These are phyloP conservation scores for Ceramica pisi DNA, from an alignment of 2,888 invertebrate species.

Conservation along the genomic window DNA sequence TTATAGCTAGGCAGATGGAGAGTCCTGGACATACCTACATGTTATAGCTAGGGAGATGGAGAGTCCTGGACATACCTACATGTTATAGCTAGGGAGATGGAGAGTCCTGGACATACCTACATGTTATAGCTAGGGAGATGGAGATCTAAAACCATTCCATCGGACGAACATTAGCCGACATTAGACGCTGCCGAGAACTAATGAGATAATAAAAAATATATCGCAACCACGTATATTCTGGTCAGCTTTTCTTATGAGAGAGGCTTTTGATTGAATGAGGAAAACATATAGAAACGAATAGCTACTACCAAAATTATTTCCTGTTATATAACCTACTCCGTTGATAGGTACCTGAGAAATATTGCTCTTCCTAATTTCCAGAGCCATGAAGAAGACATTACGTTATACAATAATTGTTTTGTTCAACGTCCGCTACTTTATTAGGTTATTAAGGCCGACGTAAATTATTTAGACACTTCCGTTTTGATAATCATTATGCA, in stretches of 20 bases:
- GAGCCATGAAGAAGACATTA: constrained; percentile 42
- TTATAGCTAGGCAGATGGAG: too few relatives aligned
- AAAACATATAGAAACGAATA: constrained; percentile 54
- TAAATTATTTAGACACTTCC: constrained; percentile 21
- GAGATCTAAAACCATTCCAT: too few relatives aligned
- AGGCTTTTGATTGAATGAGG: constrained; percentile 54
- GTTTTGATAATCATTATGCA: constrained; percentile 4
- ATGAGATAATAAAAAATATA: constrained; percentile 46
- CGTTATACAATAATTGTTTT: constrained; percentile 26
- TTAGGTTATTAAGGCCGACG: constrained; percentile 18
- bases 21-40: background rate
- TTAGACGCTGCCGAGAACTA: constrained; percentile 28
- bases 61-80: background rate
- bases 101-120: background rate
- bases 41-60: background rate
- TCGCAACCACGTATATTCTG: constrained; percentile 10
- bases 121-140: background rate
- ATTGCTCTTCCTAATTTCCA: constrained; percentile 44
- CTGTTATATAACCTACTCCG: constrained; percentile 38
- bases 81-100: background rate
- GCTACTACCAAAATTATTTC: constrained; percentile 41
- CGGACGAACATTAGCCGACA: constrained; percentile 52
- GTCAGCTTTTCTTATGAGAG: constrained; percentile 31
- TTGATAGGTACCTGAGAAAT: constrained; percentile 49
- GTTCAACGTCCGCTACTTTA: constrained; percentile 27